Base-by-base conservation (phyloP, 2,888 invertebrate species). In the Chalcis sispes region DNA sequence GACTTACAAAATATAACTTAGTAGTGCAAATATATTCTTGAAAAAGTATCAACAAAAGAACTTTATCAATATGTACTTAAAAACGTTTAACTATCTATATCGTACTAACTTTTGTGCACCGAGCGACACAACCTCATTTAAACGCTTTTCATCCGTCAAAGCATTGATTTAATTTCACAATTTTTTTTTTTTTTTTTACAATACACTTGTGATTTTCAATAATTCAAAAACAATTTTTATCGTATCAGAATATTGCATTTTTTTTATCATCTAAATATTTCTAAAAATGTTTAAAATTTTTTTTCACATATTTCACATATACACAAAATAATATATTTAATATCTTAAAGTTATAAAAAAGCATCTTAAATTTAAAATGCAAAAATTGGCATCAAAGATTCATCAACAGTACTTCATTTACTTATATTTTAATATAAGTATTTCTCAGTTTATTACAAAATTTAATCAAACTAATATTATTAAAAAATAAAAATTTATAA, bases 191-290 rank as follows among this genome's bases (percentile, higher is more conserved):
- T 42, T 58, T 59, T 72, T 1, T 36, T 54, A 48, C 25, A 50
- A 73, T 71, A 70, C 59, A 70, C 66, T 78, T 78, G 69, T 75
- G 72, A 78, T 78, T 78, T 72, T 78, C 75, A 75, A 65, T 62
- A 71, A 75, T 61, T 72, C 32, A n/a, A n/a, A n/a, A n/a, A n/a
- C n/a, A n/a, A n/a, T n/a, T 32, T n/a, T 58, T 59, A 54, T 66
- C 29, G 36, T 56, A n/a, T 56, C n/a, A 15, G 29, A 54, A 32
- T 13, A 42, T 46, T 58, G 25, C 15, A 20, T 18, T 50, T 25
- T 48, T 72, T 42, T n/a, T n/a, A n/a, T n/a, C n/a, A n/a, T 59
- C 23, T 40, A 67, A 67, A 71, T 64, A 58, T 42, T 54, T 48
- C 40, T 77, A 46, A 64, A 73, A 61, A 46, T 27, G n/a, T 46